Evolutionary conservation across 1,140 invertebrate species (phyloP).

Genomic region (Papilio aristodemus): DNA sequence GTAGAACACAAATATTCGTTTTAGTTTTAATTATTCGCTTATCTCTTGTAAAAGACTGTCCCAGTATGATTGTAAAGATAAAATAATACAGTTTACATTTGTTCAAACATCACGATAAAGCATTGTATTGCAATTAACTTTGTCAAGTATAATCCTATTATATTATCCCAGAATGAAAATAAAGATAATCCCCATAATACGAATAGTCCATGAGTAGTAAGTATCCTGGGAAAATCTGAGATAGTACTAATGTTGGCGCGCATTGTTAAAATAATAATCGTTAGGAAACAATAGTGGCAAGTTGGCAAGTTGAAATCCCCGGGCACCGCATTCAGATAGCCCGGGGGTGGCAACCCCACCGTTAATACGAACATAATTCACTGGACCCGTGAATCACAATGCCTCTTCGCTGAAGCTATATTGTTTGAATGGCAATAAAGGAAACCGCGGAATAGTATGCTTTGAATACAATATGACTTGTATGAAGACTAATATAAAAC

Average conservation of each 20-base stretch:
- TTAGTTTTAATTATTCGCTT: no score
- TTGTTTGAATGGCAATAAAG: constrained; percentile 32
- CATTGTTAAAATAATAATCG: constrained; percentile 48
- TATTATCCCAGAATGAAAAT: no score
- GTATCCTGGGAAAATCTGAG: constrained; percentile 40
- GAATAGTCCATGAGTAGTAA: background rate
- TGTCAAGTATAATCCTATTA: no score
- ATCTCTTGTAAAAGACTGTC: no score
- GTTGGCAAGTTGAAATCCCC: constrained; percentile 47
- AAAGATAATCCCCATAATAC: constrained; percentile 9
- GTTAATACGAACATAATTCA: constrained; percentile 60
- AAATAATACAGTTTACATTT: no score
- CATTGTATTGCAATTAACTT: no score
- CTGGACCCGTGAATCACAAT: constrained; percentile 36
- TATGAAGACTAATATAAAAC: background rate
- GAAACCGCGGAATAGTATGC: constrained; percentile 27
- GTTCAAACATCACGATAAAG: no score
- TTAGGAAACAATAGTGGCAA: constrained; percentile 53
- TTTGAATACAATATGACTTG: background rate
- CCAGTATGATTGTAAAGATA: no score
- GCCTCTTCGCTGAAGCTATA: constrained; percentile 15
- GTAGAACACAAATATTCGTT: no score
- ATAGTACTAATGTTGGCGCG: constrained; percentile 34
- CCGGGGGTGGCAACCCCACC: constrained; percentile 45
- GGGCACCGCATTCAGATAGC: constrained; percentile 47